phyloP scores from a whole-genome alignment of 2,888 invertebrate species.

The Timema podura region DNA sequence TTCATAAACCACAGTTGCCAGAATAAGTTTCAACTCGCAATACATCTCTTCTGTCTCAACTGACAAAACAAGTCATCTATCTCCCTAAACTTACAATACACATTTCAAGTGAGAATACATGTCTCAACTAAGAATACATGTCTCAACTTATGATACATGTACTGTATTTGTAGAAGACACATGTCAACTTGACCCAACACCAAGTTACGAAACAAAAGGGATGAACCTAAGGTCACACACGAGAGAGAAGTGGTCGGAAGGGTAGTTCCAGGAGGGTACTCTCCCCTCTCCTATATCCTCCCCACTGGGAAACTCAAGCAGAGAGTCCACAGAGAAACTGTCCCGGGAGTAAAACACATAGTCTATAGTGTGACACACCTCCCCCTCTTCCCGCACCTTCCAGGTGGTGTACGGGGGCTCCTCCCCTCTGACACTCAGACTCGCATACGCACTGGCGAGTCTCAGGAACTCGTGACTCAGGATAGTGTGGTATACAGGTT shows the following conservation, averaged over 20 bases:
- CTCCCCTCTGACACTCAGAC: constrained; percentile 41
- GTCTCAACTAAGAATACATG: no score
- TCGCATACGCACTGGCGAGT: constrained; percentile 53
- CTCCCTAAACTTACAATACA: no score
- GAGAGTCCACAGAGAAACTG: constrained; percentile 52
- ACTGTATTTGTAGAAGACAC: no score
- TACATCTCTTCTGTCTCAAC: no score
- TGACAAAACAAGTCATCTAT: no score
- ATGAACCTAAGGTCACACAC: constrained; percentile 55
- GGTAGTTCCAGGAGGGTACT: constrained; percentile 63
- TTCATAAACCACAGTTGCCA: no score
- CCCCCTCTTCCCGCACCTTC: constrained; percentile 68
- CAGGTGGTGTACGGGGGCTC: constrained; percentile 73
- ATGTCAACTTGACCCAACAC: no score
- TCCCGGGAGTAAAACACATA: constrained; percentile 64
- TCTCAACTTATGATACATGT: no score
- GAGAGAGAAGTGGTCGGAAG: constrained; percentile 74
- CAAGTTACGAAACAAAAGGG: no score
- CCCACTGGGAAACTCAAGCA: constrained; percentile 58
- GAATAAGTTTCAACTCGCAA: no score
- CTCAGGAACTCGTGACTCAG: constrained; percentile 46
- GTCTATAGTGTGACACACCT: constrained; percentile 69
- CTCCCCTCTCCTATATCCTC: constrained; percentile 62
- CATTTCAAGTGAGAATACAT: no score
- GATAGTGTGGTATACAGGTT: constrained; percentile 63